Evolutionary conservation across 2,797 vertebrate species (phyloP), one percentile per base, ranked within the genome.

Genomic region (Merluccius polli): DNA sequence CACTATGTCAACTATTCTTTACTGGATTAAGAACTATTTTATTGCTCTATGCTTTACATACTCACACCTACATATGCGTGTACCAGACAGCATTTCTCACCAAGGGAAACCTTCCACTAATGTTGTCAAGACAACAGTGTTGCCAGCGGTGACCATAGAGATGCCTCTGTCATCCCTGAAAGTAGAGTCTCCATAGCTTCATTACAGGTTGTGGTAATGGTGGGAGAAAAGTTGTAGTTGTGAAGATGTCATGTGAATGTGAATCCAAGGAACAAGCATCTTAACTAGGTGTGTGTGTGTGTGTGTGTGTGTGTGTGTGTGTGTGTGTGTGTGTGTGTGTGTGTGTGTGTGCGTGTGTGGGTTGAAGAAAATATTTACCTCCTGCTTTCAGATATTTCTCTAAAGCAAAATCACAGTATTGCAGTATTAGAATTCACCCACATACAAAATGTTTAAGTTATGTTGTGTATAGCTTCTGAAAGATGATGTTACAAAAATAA

Each of bases 81-180:
- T 44, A 6, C 69, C 77, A n/a, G 77, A 68, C 80, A 11, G 33
- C 89, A 90, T 93, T 89, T 82, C 84, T 91, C 73, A 18, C 18
- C 3, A 63, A 78, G 78, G 86, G 93, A 92, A 89, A 89, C 90
- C 83, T 63, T 2, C 82, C 72, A 32, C 70, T 73, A 72, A 77
- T 75, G 91, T 93, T 78, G 88, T 87, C 87, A 91, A 75, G 89
- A 82, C 70, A 21, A 80, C 81, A 10, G 75, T 63, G 35, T 86
- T 65, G 82, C 81, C 80, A 67, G 38, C 13, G 21, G 73, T 1
- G 72, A 74, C 79, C 81, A 75, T 21, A 63, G 24, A 0, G 81
- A 74, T 70, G 11, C 83, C 75, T 6, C 15, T 31, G 85, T 81
- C 79, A 89, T 88, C 65, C 8, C 65, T 70, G 78, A 29, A 80